Conservation (phyloP, 2,797 vertebrate species). For the Toxotes lorentzi region DNA sequence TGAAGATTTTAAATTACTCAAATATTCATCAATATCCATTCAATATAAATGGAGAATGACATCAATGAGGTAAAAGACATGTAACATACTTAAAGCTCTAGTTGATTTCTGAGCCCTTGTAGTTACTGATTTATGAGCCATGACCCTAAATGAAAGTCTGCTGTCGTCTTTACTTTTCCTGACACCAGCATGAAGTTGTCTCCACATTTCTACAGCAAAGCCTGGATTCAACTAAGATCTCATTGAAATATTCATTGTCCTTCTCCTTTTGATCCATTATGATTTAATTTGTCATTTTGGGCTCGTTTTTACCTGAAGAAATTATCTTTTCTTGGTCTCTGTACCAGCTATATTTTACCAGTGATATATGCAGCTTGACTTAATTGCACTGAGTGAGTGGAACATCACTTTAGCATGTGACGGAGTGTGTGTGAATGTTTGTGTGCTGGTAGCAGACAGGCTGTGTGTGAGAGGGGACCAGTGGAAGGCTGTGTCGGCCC, state of each 20-base stretch:
- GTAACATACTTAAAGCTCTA: neutral
- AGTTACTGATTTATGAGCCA: neutral
- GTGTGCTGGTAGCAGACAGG: conserved; percentile 62
- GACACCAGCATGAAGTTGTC: neutral
- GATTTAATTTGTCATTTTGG: too few relatives aligned
- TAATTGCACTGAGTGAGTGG: conserved; percentile 7
- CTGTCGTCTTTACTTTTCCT: neutral
- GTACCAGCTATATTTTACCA: neutral
- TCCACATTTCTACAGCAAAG: neutral
- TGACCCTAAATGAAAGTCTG: neutral
- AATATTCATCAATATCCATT: neutral
- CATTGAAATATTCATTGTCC: neutral
- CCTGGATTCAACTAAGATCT: neutral
- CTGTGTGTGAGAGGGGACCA: conserved; percentile 68
- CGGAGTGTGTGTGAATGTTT: conserved; percentile 35
- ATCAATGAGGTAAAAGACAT: neutral
- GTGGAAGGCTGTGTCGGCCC: conserved; percentile 73
- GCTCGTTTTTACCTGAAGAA: neutral
- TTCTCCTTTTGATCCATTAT: neutral
- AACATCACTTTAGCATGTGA: conserved; percentile 24
- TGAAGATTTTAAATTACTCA: neutral
- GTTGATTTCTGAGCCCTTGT: neutral
- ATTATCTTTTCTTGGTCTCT: neutral
- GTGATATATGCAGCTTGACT: neutral
- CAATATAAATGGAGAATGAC: neutral